Evolutionary conservation across 2,888 invertebrate species (phyloP), one percentile per base, ranked within the genome.

Genomic region (Tenthredo amoena): DNA sequence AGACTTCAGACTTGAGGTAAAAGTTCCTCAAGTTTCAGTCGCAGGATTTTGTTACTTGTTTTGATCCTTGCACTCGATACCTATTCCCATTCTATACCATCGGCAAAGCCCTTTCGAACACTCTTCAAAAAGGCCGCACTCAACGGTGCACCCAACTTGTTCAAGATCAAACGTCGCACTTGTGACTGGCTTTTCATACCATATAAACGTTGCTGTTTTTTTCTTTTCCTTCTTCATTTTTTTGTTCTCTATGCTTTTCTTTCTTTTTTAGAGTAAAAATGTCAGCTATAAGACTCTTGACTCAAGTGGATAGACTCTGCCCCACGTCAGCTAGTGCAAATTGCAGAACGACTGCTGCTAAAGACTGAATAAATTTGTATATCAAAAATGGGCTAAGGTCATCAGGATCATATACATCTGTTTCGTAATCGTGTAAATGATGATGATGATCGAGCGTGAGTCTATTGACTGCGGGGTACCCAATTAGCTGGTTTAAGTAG

Each of bases 321-420:
- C 4, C 26, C 4, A 26, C 21, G 26, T 26, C 6, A 4, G 26
- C 5, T 26, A 26, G 62, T 26, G 26, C 5, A 62, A 21, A 26
- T 62, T 26, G 21, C 62, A 26, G 10, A 62, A 26, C n/a, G 18
- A 55, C 9, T 62, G 10, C 26, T 21, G 10, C 26, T 62, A 6
- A 62, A 62, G 26, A 62, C 4, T 62, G 62, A 21, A 26, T 62
- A 62, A 62, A 26, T 26, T 26, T 62, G 10, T 21, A 4, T 0
- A 62, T 0, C 40, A 40, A 74, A 40, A 74, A 74, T 43, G 72
- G 72, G 40, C 43, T 74, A 74, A 74, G 72, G 72, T 43, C 43
- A 43, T 74, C 40, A 43, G 43, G 43, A 43, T 43, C 72, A 10
- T 43, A 3, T 34, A 21, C 68, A 68, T 74, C 72, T 6, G 72